A percentile compares a stretch with the other conserved stretches of the same genome.
Conservation (phyloP, 2,797 vertebrate species). For the Ptychadena robeensis region DNA sequence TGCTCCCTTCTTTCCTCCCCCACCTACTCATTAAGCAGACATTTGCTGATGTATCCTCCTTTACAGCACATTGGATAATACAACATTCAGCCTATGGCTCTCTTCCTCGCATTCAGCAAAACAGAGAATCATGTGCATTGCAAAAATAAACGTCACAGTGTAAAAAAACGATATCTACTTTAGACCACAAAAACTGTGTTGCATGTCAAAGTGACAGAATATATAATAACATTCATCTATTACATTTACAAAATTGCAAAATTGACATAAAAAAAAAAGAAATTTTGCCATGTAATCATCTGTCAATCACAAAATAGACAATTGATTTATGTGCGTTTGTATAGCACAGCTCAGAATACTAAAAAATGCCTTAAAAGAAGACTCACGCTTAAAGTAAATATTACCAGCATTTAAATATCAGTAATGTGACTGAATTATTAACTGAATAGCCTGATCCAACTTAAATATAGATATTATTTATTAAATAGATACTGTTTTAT, state of each 20-base stretch:
- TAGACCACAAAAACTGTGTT: not conserved
- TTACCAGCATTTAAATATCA: not conserved
- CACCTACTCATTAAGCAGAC: slow-evolving; percentile 59
- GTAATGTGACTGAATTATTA: no score
- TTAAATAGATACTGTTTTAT: no score
- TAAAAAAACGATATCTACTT: not conserved
- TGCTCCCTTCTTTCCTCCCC: slow-evolving; percentile 42
- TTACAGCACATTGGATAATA: not conserved
- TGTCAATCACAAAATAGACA: no score
- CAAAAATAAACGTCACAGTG: not conserved
- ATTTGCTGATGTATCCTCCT: slow-evolving; percentile 54
- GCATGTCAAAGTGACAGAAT: no score
- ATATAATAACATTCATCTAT: no score
- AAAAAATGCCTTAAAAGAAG: not conserved
- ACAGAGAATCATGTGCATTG: not conserved
- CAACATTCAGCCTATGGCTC: not conserved
- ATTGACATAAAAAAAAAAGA: no score
- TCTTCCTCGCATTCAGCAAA: slow-evolving; percentile 9
- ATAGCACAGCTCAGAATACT: not conserved
- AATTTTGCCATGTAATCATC: no score
- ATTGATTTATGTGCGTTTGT: no score
- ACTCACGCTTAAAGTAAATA: not conserved
- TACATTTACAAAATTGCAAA: no score
- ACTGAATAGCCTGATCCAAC: no score
- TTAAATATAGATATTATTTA: no score